Evolutionary conservation across 2,113 vertebrate genomes (phyloP), one percentile per base, ranked within the genome.

Genomic region (Pampusana beccarii): DNA sequence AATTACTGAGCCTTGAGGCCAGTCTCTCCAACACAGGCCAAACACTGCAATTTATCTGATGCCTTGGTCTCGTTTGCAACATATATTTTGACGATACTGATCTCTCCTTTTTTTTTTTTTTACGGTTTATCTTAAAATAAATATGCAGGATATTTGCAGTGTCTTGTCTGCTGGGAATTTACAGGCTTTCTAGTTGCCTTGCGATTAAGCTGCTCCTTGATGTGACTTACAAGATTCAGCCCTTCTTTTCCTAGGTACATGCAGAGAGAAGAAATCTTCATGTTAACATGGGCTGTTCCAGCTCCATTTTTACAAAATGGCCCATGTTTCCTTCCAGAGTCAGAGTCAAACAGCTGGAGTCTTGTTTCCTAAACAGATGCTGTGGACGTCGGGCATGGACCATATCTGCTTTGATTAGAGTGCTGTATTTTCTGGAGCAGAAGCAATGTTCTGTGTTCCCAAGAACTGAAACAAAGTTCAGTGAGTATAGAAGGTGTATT

Each of bases 1-100:
- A 97, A 92, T 97, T 96, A 96, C 26, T 19, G 58, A 91, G 67
- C 36, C 54, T 66, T 71, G 56, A 87, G 87, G 62, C 74, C 54
- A 58, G 46, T 24, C 26, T 65, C 28, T 84, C 28, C 3, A 6
- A 18, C 56, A 58, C 19, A 88, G 51, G n/a, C 29, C 42, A 73
- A 96, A 84, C 58, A 18, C 11, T 62, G 26, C 72, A 67, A 78
- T 91, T 90, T 90, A 58, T 88, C 71, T 42, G 64, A 67, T 44
- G 64, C 21, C 33, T 92, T 80, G 18, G 20, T 80, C 18, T 80
- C 40, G 65, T 93, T 86, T 70, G 44, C 56, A 89, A 80, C 57
- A 40, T 81, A 33, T 74, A 66, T 93, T 96, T 91, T 88, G 78
- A 31, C 86, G 74, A 96, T 62, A 66, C 28, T 80, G 48, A 34